Base-by-base conservation (phyloP, 2,797 vertebrate species). In the Pagetopsis macropterus region DNA sequence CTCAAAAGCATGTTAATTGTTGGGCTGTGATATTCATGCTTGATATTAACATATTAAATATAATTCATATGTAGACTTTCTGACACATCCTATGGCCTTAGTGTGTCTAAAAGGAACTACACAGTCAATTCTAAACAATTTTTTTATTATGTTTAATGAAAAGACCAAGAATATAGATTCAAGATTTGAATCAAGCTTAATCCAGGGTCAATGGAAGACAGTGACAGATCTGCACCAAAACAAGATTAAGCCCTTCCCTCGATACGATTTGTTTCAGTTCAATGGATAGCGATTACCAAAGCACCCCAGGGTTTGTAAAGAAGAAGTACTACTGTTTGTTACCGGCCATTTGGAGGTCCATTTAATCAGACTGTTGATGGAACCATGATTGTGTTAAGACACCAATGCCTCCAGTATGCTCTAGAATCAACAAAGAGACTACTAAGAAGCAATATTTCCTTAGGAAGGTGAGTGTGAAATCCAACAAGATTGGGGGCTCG, bases 1-100 rank as follows among this genome's bases (percentile, higher is more conserved):
- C 15, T 63, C 16, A 55, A 54, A 48, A 37, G 23, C 17, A 58
- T 41, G 55, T 12, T 33, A 46, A 46, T 16, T 46, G 45, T 17
- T 15, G 15, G 45, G 45, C 55, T 70, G 33, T 54, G 50, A 45
- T 62, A 63, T 63, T 60, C 62, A 62, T 56, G 49, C 31, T 33
- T 59, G 40, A 71, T 21, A 62, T 69, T 66, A 61, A 59, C 63
- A 72, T 55, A 72, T 61, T 40, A 55, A 9, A 44, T 2, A 40
- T 21, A 70, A 75, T 77, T 64, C 55, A 70, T 37, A 83, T 70
- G 61, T 54, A 50, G 23, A 81, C 52, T 52, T 81, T 56, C 49
- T 61, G 51, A 31, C 62, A 63, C 41, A 37, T 52, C 50, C 70
- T 14, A 46, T 50, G 55, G 45, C 21, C 27, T 50, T 13, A 16